Base-by-base conservation (phyloP, 2,797 vertebrate genomes). In the Apogon hyalosoma region DNA sequence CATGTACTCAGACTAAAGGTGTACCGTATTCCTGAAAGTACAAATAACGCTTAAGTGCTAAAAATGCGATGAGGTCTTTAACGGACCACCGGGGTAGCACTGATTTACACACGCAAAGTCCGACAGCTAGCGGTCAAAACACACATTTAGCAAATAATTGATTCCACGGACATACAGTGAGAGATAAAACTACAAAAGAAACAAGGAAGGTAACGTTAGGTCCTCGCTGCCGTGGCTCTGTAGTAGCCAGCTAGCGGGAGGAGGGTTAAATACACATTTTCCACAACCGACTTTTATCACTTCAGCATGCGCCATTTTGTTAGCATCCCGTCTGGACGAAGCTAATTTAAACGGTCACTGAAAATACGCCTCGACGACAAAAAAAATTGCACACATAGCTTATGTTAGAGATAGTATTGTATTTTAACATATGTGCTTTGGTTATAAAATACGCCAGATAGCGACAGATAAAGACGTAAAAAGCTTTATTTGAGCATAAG, bases 271-370 rank as follows among this genome's bases (percentile, higher is more conserved):
- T 47, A 68, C 71, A 63, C 74, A 66, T 69, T 79, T 63, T 75
- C 75, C 62, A 70, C 56, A 45, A 63, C 59, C 56, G 64, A 65
- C 79, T 84, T 79, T 67, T 73, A 73, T 69, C 62, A 79, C 65
- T 75, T 68, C 47, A 76, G 75, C 79, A 38, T 74, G 87, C 92
- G 92, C 93, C 92, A 93, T 94, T 91, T 93, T 93, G 88, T 91
- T 92, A 91, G 87, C 90, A 69, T 80, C 0, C 11, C 31, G 73
- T 77, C 59, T 53, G 49, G 24, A 52, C 59, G 40, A 73, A 69
- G 86, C 80, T 86, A 87, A 80, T 68, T 54, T 51, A 3, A 69
- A 70, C 42, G 10, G 19, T 38, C 47, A 60, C n/a, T 24, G 1
- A 56, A 69, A 83, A 47, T 7, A 21, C 54, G 7, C 16, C 0